A percentile compares a stretch with the other conserved stretches of the same genome.
These are phyloP conservation scores for Acanthiza pusilla DNA, from an alignment of 2,797 vertebrate genomes.

Conservation along the genomic window DNA sequence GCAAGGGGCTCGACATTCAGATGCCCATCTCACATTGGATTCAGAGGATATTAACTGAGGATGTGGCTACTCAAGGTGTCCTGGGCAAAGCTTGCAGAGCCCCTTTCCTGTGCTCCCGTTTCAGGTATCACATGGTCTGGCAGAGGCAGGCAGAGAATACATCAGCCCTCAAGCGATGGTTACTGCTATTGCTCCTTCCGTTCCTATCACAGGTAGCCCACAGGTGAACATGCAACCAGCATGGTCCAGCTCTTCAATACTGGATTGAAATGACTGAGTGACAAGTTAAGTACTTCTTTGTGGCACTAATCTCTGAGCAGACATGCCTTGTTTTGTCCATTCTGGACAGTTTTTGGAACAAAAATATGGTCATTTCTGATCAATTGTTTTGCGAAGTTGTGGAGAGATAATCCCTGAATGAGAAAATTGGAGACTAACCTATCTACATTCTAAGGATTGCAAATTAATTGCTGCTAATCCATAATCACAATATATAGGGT, in stretches of 20 bases:
- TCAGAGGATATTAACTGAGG: neutral
- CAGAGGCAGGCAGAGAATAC: neutral
- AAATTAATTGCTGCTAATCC: neutral
- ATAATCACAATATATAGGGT: neutral
- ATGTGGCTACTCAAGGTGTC: neutral
- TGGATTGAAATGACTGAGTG: neutral
- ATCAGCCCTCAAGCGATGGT: neutral
- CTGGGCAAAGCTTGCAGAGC: neutral
- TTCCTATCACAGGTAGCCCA: fast-evolving
- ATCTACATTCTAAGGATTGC: neutral
- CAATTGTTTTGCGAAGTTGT: neutral
- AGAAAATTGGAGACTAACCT: neutral
- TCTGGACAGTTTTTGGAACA: neutral
- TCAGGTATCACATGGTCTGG: neutral
- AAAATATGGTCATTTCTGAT: neutral
- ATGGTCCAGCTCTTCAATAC: neutral
- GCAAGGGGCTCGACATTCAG: neutral
- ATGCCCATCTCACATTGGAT: fast-evolving
- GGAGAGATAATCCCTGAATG: neutral
- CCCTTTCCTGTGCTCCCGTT: neutral
- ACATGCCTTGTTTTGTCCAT: neutral
- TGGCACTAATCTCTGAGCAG: neutral
- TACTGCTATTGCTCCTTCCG: neutral
- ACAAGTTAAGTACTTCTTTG: neutral
- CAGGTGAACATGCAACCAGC: neutral